Percentiles rank a stretch among this genome's conserved stretches.
phyloP scores from a whole-genome alignment of 2,113 vertebrate genomes.

The Phocoena sinus region DNA sequence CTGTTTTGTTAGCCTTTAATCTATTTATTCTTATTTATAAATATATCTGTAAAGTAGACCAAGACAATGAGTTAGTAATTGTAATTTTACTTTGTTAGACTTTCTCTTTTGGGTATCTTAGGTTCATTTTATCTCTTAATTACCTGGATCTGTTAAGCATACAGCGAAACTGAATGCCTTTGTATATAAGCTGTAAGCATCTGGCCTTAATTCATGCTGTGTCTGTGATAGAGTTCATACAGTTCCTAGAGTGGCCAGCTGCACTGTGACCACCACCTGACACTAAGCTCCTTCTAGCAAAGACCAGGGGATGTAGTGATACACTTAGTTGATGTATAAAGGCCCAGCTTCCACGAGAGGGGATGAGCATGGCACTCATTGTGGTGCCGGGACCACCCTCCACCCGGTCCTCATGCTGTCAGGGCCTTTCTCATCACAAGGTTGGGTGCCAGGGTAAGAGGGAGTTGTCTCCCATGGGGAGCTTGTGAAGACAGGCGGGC shows the following conservation, averaged over 20 bases:
- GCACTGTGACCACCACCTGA: background rate
- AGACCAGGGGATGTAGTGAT: background rate
- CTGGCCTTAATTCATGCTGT: background rate
- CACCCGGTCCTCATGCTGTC: accelerated
- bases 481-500: background rate
- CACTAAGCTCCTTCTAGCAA: background rate
- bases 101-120: background rate
- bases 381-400: background rate
- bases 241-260: background rate
- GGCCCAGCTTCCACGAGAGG: background rate
- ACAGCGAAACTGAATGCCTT: accelerated
- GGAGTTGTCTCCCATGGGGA: background rate
- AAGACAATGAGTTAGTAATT: background rate
- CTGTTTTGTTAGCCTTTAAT: background rate
- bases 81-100: background rate
- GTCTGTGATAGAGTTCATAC: background rate
- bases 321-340: background rate
- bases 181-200: accelerated
- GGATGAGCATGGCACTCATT: background rate
- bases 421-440: background rate
- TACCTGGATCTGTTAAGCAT: background rate
- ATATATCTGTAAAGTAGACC: background rate
- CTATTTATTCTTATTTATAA: background rate
- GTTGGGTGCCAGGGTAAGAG: background rate
- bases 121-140: background rate